These are phyloP conservation scores for Enteromius fasciolatus DNA, from an alignment of 2,797 vertebrate genomes.

Conservation along the genomic window DNA sequence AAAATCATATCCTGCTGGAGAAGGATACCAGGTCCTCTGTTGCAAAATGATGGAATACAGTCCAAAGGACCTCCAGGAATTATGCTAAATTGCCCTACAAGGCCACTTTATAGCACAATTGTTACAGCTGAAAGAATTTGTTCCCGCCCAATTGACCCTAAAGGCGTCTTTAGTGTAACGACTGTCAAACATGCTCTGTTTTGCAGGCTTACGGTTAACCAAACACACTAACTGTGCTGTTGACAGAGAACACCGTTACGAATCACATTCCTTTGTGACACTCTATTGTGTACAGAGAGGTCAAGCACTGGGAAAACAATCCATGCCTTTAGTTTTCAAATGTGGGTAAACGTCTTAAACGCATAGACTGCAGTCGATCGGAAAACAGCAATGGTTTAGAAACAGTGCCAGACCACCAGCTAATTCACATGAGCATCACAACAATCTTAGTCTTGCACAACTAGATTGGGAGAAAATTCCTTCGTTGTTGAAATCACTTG, in stretches of 20 bases:
- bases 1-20: constrained; percentile 11
- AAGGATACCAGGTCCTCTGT: neutral
- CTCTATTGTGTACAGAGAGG: constrained; percentile 41
- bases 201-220: constrained; percentile 31
- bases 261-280: constrained; percentile 40
- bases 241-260: constrained; percentile 36
- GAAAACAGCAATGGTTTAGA: constrained; percentile 18
- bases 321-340: constrained; percentile 19
- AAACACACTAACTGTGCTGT: constrained; percentile 42
- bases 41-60: constrained; percentile 4
- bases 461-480: neutral
- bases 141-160: constrained; percentile 34
- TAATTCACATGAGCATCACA: constrained; percentile 20
- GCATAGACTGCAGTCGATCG: constrained; percentile 27
- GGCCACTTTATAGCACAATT: constrained; percentile 44
- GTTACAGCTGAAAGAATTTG: constrained; percentile 41
- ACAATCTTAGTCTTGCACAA: constrained; percentile 34
- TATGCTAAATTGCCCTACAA: constrained; percentile 16
- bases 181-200: constrained; percentile 45
- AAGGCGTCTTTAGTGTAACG: constrained; percentile 35
- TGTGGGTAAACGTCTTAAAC: constrained; percentile 21
- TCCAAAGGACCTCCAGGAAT: constrained; percentile 39
- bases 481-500: neutral
- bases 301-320: constrained; percentile 38
- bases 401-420: constrained; percentile 14